Conservation (phyloP, 2,113 vertebrate genomes). For the Clinocottus analis region DNA sequence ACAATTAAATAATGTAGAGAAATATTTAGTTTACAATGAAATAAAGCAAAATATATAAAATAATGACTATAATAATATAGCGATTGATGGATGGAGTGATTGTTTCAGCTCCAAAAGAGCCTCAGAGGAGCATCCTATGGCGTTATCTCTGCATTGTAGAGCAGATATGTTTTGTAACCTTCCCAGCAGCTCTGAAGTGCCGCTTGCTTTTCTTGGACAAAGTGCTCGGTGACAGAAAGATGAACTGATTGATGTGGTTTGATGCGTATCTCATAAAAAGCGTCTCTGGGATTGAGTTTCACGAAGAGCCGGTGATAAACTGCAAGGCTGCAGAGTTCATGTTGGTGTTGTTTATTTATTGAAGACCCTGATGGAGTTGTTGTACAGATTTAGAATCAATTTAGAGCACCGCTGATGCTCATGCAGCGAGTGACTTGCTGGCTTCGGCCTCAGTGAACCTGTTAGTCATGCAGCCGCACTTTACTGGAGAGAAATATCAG, state of each 20-base stretch:
- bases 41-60: not conserved
- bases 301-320: constrained; percentile 26
- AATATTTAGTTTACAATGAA: not conserved
- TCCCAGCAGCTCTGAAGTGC: not conserved
- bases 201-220: constrained; percentile 14
- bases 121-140: not conserved
- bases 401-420: constrained; percentile 37
- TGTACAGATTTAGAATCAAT: constrained; percentile 72
- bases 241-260: constrained; percentile 41
- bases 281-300: constrained; percentile 33
- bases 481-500: constrained; percentile 39
- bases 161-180: not conserved
- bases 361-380: constrained; percentile 57
- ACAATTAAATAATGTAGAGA: not conserved
- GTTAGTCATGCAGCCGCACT: constrained; percentile 62
- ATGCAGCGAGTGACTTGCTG: constrained; percentile 22
- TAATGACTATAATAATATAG: too few relatives aligned
- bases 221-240: constrained; percentile 19
- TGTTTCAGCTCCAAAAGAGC: not conserved
- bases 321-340: constrained; percentile 9
- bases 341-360: constrained; percentile 71
- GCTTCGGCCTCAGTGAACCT: constrained; percentile 46
- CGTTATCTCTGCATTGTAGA: not conserved
- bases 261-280: constrained; percentile 44
- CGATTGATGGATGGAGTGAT: not conserved